Evolutionary conservation across 2,888 invertebrate species (phyloP), one percentile per base, ranked within the genome.

Genomic region (Noctua janthe): DNA sequence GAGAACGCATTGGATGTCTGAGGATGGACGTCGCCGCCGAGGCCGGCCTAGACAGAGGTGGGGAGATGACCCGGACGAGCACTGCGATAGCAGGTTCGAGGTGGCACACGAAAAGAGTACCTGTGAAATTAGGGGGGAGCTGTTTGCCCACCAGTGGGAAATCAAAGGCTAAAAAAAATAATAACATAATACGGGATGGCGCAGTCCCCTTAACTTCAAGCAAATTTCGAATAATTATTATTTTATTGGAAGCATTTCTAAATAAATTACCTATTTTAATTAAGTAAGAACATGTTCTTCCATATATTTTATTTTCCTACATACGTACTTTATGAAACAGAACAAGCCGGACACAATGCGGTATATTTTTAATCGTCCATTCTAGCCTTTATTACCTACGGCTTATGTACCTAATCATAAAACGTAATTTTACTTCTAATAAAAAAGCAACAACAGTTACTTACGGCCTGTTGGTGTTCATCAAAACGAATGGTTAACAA

Each of bases 351-450:
- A 51, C 23, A 64, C 23, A 23, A 56, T 39, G 69, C 39, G 39
- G 39, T 79, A 78, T 23, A n/a, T 15, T 56, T 71, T 54, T 47
- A 71, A 81, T 47, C 7, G 35, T n/a, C 7, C 47, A n/a, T n/a
- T 80, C 20, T 47, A 20, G 11, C 2, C 47, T 64, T 72, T 82
- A 54, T 54, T 47, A 54, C 35, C 59, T 35, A 29, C 17, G 10
- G 62, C 43, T n/a, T 81, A 81, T 5, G n/a, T 35, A 35, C 43
- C 10, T 54, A 81, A n/a, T 72, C 35, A 81, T 54, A 47, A 54
- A 54, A 73, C 54, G 20, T 71, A 56, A 67, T 74, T 43, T 49
- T 29, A 62, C 39, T 47, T 54, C 10, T 54, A 71, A 66, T 77
- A 83, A 59, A 76, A 82, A 69, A 71, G 6, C n/a, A 62, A 47